Base-by-base conservation (phyloP, 2,113 vertebrate genomes). In the Ptychochromis oligacanthus region DNA sequence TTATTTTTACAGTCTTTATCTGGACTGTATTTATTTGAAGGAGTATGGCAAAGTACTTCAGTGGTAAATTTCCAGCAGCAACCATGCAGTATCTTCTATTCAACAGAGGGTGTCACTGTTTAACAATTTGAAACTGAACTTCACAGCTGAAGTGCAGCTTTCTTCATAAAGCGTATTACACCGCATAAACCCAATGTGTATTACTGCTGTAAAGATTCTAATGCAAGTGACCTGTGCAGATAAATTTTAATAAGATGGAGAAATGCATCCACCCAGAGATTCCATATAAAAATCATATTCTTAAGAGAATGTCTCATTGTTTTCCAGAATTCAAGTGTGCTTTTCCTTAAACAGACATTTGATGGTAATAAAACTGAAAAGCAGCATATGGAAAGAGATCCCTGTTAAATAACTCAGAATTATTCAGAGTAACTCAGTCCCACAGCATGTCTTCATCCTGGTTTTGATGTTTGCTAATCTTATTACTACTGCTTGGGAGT, bases 91-190 rank as follows among this genome's bases (percentile, higher is more conserved):
- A 54, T 22, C 31, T 1, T 0, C 0, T 7, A 7, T 13, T 80
- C 7, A 79, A 38, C 91, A 75, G 72, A 7, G 26, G 78, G 85
- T 13, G 87, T n/a, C 81, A 1, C 31, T 10, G 3, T 31, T 80
- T 9, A 11, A 1, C 72, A 3, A 17, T 6, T 34, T 4, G n/a
- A 36, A 20, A 28, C 8, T 81, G 20, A 75, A 20, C 13, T 17
- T 10, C 3, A 43, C 36, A 70, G 43, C 1, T 10, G 24, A 20
- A 22, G 65, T 20, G 1, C 17, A 12, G 28, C 0, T 15, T 49
- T 17, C 43, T 49, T 43, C 11, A 12, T 43, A 43, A 13, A 43
- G 4, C 11, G 12, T 13, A 43, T 49, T 13, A 13, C 5, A 49
- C 46, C 5, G n/a, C 17, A 2, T 49, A 15, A 49, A 52, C 15